These are phyloP conservation scores for Cancer borealis DNA, from an alignment of 2,888 invertebrate species.

Conservation along the genomic window DNA sequence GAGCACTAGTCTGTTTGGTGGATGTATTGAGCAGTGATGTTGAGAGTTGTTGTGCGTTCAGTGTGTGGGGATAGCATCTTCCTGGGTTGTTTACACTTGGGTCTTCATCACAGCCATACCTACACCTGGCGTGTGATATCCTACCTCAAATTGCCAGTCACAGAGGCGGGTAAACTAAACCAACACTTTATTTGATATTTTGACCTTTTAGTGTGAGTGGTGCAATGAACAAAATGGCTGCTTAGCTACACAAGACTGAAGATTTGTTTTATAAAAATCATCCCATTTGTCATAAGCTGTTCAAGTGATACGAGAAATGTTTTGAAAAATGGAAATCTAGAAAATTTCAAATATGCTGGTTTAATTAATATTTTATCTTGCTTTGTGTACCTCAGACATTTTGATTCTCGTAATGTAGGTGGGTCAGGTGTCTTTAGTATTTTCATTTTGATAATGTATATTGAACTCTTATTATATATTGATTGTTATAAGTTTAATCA, in stretches of 20 bases:
- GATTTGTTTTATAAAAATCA: too few species aligned
- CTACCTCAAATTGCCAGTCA: background rate
- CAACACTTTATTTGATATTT: background rate
- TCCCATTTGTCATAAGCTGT: background rate
- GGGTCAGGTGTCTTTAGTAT: background rate
- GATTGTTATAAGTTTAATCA: background rate
- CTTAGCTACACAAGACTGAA: too few species aligned
- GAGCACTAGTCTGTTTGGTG: background rate
- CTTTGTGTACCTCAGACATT: background rate
- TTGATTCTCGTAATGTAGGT: background rate
- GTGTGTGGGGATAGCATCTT: background rate
- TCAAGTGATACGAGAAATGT: background rate
- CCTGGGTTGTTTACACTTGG: too few species aligned
- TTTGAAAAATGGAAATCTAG: background rate
- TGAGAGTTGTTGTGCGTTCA: background rate
- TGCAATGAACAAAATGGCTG: too few species aligned
- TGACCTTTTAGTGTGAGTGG: background rate
- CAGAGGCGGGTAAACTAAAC: background rate
- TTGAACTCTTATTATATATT: background rate
- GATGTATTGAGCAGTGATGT: background rate
- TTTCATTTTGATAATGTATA: background rate
- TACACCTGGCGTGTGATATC: too few species aligned
- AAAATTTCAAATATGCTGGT: background rate
- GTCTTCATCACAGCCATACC: too few species aligned
- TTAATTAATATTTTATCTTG: background rate